These are phyloP conservation scores for Colletes collaris DNA, from an alignment of 2,888 invertebrate species.

Conservation along the genomic window DNA sequence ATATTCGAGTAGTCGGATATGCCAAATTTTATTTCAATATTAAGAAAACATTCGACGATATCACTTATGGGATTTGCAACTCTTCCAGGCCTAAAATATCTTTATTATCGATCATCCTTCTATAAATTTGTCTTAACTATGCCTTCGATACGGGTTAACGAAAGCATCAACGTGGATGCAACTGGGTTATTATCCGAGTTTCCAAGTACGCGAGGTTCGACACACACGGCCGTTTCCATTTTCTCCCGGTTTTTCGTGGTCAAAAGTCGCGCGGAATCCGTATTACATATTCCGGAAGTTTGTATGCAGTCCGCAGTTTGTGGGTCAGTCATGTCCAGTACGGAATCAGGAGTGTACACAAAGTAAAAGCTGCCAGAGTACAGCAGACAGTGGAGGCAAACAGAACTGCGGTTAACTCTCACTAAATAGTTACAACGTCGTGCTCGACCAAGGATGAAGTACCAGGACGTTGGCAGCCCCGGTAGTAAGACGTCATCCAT, in stretches of 20 bases:
- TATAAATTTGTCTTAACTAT: too few relatives aligned
- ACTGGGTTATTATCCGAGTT: neutral
- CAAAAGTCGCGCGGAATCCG: slow-evolving; percentile 35
- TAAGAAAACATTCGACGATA: too few relatives aligned
- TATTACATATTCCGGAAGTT: slow-evolving; percentile 51
- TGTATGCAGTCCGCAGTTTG: slow-evolving; percentile 33
- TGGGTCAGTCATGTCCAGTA: slow-evolving; percentile 49
- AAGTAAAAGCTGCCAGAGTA: slow-evolving; percentile 50
- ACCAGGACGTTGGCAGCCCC: slow-evolving; percentile 10
- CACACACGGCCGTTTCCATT: slow-evolving; percentile 8
- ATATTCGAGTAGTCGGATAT: too few relatives aligned
- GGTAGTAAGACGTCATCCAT: slow-evolving; percentile 33
- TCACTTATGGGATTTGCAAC: too few relatives aligned
- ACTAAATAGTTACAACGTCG: slow-evolving; percentile 51
- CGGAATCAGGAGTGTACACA: slow-evolving; percentile 48
- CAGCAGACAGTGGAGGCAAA: slow-evolving; percentile 47
- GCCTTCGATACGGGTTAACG: neutral
- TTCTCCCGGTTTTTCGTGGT: neutral
- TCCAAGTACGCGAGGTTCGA: neutral
- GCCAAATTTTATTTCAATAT: too few relatives aligned
- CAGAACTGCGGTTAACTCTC: slow-evolving; percentile 52
- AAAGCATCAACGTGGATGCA: neutral
- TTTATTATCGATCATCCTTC: too few relatives aligned
- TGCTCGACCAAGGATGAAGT: slow-evolving; percentile 23
- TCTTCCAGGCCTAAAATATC: too few relatives aligned